Conservation (phyloP, 2,888 invertebrate species). For the Pachycephus smyrnensis region DNA sequence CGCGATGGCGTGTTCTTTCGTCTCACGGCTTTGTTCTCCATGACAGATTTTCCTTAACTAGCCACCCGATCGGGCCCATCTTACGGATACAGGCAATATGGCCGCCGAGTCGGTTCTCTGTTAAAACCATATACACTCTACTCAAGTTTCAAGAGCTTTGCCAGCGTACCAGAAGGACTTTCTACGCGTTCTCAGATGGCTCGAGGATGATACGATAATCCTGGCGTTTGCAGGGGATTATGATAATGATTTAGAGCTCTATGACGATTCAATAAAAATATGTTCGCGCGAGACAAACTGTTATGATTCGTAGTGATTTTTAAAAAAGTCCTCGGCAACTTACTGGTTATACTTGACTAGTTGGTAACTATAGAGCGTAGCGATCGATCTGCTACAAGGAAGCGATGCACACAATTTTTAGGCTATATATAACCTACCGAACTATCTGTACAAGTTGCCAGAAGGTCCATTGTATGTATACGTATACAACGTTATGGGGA, state of each 20-base stretch:
- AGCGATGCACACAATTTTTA: background rate
- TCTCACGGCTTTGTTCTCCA: background rate
- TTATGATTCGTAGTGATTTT: background rate
- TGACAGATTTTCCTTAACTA: background rate
- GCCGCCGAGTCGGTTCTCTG: background rate
- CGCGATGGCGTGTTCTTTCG: background rate
- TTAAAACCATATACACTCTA: background rate
- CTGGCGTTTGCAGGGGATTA: background rate
- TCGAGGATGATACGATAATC: background rate
- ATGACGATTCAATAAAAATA: no score
- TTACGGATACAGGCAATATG: background rate
- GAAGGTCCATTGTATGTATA: background rate
- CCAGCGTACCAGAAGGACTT: background rate
- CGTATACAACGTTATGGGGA: background rate
- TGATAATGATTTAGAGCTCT: background rate
- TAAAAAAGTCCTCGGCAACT: background rate
- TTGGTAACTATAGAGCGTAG: background rate
- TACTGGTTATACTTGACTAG: background rate
- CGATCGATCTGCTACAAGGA: background rate
- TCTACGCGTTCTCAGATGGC: no score
- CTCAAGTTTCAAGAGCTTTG: background rate
- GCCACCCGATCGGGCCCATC: background rate
- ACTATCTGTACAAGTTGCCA: background rate
- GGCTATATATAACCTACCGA: background rate
- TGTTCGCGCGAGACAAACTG: background rate